These are phyloP conservation scores for Perizoma affinitatum DNA, from an alignment of 2,888 invertebrate genomes.

Conservation along the genomic window DNA sequence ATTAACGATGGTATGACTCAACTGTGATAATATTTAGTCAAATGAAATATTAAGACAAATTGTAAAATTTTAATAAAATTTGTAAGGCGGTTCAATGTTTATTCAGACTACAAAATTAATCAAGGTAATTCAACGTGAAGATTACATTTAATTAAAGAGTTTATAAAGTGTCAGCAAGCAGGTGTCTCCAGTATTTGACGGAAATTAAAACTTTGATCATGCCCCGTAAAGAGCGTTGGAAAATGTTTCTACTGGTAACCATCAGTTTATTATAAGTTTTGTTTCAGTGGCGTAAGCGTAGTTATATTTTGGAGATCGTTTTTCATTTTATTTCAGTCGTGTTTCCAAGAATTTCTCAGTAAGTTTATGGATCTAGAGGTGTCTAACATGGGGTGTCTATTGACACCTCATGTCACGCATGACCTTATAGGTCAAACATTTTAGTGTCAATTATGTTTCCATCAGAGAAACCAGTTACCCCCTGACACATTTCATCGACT, in stretches of 20 bases:
- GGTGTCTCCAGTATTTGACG: conserved; percentile 47
- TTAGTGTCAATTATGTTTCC: not conserved
- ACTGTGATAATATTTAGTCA: too few species aligned
- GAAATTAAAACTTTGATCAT: conserved; percentile 47
- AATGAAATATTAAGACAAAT: not conserved
- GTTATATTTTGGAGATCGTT: too few species aligned
- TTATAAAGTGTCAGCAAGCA: conserved; percentile 42
- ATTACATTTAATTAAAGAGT: conserved; percentile 46
- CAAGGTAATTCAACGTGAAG: conserved; percentile 26
- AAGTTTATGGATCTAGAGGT: too few species aligned
- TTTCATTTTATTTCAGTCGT: too few species aligned
- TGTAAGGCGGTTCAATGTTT: too few species aligned
- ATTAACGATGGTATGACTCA: too few species aligned
- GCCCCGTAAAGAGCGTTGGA: too few species aligned
- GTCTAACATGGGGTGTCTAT: not conserved
- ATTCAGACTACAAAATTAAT: not conserved
- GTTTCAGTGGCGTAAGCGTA: too few species aligned
- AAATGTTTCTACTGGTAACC: too few species aligned
- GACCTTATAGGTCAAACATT: not conserved
- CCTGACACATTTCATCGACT: not conserved
- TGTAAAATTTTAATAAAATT: too few species aligned
- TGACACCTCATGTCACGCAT: not conserved
- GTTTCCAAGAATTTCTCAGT: not conserved
- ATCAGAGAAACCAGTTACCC: not conserved
- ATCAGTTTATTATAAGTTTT: too few species aligned